phyloP scores from a whole-genome alignment of 2,888 invertebrate genomes.

The Drosophila paramelanica region DNA sequence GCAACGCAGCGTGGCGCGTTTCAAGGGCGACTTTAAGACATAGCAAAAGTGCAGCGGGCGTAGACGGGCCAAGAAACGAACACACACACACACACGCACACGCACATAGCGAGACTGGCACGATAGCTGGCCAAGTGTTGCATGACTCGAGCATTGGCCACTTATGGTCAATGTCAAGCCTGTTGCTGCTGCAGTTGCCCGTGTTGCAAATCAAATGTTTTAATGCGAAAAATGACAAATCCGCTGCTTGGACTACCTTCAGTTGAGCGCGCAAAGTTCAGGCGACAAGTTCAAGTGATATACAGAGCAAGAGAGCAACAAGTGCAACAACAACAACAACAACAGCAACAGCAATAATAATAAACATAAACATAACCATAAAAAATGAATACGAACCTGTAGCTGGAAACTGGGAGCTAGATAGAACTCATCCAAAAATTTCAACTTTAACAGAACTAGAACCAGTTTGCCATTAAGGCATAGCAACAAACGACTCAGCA shows the following conservation, averaged over 20 bases:
- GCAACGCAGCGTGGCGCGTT: constrained; percentile 48
- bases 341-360: constrained; percentile 4
- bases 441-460: constrained; percentile 39
- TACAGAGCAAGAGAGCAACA: constrained; percentile 6
- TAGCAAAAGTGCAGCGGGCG: constrained; percentile 37
- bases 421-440: constrained; percentile 5
- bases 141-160: constrained; percentile 26
- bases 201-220: constrained; percentile 39
- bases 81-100: neutral
- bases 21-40: constrained; percentile 40
- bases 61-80: constrained; percentile 13
- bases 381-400: constrained; percentile 13
- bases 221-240: constrained; percentile 1
- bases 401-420: constrained; percentile 13
- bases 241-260: constrained; percentile 20
- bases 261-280: constrained; percentile 53
- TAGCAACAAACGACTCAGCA: constrained; percentile 6
- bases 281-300: constrained; percentile 69
- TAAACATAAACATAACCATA: constrained; percentile 8
- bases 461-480: constrained; percentile 45
- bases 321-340: constrained; percentile 15
- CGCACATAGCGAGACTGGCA: neutral
- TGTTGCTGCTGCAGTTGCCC: neutral
- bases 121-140: constrained; percentile 30
- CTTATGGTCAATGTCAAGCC: constrained; percentile 59